phyloP scores from a whole-genome alignment of 2,113 vertebrate genomes.

The Poicephalus meyeri region DNA sequence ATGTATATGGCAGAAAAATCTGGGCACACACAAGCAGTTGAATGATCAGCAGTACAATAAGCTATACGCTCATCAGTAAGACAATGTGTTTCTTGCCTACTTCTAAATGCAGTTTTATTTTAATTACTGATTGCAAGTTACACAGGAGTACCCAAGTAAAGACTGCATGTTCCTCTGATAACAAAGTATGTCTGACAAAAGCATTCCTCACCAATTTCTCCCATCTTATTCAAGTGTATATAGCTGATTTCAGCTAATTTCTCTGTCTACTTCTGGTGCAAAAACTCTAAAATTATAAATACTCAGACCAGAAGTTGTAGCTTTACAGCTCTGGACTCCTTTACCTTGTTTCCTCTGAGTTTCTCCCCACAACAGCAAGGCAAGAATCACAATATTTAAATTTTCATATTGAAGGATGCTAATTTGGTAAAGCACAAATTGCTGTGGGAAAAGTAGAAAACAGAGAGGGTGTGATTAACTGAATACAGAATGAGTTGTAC shows the following conservation, averaged over 20 bases:
- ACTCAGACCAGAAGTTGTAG: not conserved
- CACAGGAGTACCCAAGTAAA: not conserved
- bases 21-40: not conserved
- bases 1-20: not conserved
- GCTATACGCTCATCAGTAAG: not conserved
- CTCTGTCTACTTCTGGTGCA: not conserved
- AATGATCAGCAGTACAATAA: not conserved
- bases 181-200: not conserved
- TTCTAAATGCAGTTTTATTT: not conserved
- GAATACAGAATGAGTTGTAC: not conserved
- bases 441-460: not conserved
- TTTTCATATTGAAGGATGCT: not conserved
- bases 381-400: not conserved
- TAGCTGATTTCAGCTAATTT: not conserved
- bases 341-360: not conserved
- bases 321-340: not conserved
- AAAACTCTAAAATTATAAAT: not conserved
- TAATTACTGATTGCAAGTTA: not conserved
- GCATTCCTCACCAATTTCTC: not conserved
- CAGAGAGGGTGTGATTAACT: not conserved
- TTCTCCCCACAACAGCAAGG: not conserved
- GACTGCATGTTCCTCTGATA: not conserved
- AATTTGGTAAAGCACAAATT: not conserved
- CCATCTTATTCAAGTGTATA: not conserved
- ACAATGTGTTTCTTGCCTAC: not conserved